Percentiles rank a stretch among this genome's conserved stretches.
Conservation (phyloP, 2,888 invertebrate genomes). For the Stenodera caucasica region DNA sequence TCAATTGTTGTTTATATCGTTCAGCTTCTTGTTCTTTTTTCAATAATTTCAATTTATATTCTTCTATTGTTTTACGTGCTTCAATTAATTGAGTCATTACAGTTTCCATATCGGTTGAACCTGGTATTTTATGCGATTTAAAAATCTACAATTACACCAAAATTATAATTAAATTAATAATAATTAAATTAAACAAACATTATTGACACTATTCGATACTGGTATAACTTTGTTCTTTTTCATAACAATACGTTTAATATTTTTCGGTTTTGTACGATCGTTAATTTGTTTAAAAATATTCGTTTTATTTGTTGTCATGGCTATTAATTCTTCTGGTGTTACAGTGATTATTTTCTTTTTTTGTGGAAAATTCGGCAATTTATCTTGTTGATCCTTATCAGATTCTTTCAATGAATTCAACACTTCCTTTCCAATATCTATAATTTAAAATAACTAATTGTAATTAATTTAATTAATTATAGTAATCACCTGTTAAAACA, state of each 20-base stretch:
- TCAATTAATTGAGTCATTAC: constrained; percentile 49
- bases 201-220: constrained; percentile 36
- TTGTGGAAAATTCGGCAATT: constrained; percentile 19
- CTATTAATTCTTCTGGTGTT: constrained; percentile 59
- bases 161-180: constrained; percentile 7
- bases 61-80: constrained; percentile 49
- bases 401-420: constrained; percentile 61
- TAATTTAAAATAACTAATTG: constrained; percentile 18
- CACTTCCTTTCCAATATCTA: constrained; percentile 77
- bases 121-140: neutral
- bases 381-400: constrained; percentile 42
- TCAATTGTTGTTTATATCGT: constrained; percentile 49
- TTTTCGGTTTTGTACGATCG: constrained; percentile 36
- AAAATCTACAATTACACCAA: neutral
- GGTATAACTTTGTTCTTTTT: constrained; percentile 49
- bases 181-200: constrained; percentile 20
- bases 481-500: constrained; percentile 72
- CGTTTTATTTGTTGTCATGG: constrained; percentile 43
- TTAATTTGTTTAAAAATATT: constrained; percentile 42
- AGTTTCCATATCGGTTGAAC: constrained; percentile 39
- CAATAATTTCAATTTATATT: constrained; percentile 48
- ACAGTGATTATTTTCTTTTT: constrained; percentile 59
- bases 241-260: constrained; percentile 49
- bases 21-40: constrained; percentile 51
- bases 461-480: neutral